Evolutionary conservation across 2,797 vertebrate genomes (phyloP).

Genomic region (Danio tinwini): DNA sequence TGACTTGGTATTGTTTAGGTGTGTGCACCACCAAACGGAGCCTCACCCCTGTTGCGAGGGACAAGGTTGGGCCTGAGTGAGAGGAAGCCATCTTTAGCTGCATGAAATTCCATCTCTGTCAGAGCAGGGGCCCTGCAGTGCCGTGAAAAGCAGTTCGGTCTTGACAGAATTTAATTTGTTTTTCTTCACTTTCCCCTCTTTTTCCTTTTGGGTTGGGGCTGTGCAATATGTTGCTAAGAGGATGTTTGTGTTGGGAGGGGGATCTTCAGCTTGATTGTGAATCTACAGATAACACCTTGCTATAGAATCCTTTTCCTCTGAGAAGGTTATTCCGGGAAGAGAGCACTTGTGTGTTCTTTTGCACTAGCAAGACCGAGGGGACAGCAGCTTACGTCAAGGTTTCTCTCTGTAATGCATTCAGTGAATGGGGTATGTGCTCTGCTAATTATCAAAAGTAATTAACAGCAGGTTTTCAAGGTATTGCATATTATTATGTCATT

Average conservation of each 20-base stretch:
- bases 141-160: constrained; percentile 61
- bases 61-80: constrained; percentile 51
- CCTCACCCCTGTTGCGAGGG: constrained; percentile 29
- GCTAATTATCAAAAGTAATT: constrained; percentile 42
- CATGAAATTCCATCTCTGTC: constrained; percentile 64
- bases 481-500: constrained; percentile 29
- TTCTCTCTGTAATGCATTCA: constrained; percentile 35
- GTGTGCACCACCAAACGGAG: not conserved
- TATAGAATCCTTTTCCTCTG: constrained; percentile 15
- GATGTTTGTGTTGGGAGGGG: constrained; percentile 42
- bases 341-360: constrained; percentile 33
- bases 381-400: not conserved
- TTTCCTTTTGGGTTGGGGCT: constrained; percentile 35
- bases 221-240: constrained; percentile 42
- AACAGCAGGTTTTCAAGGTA: constrained; percentile 36
- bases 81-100: constrained; percentile 58
- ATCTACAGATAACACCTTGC: constrained; percentile 39
- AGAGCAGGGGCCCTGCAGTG: constrained; percentile 46
- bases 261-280: constrained; percentile 43
- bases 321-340: not conserved
- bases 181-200: constrained; percentile 19
- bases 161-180: constrained; percentile 63
- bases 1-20: constrained; percentile 15
- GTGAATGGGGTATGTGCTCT: constrained; percentile 36
- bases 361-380: constrained; percentile 14